phyloP scores from a whole-genome alignment of 1,140 invertebrate species.

The Scaptomyza graminum region DNA sequence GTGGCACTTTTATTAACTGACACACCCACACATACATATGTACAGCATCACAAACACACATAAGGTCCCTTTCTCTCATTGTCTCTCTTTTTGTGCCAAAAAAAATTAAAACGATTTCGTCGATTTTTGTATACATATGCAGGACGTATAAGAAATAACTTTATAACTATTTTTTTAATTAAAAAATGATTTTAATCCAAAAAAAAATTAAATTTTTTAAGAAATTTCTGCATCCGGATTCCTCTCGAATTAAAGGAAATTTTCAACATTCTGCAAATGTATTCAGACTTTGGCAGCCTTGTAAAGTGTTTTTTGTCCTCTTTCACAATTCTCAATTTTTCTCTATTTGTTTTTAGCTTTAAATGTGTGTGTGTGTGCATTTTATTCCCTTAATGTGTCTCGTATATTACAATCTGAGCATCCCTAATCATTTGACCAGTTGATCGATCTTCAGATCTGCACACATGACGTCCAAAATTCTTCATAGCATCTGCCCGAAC shows the following conservation, averaged over 20 bases:
- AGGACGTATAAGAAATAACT: neutral
- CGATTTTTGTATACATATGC: slow-evolving; percentile 22
- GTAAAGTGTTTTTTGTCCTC: slow-evolving; percentile 1
- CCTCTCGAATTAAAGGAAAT: too few relatives aligned
- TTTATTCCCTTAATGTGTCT: slow-evolving; percentile 45
- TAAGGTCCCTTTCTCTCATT: neutral
- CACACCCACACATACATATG: slow-evolving; percentile 13
- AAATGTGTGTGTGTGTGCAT: slow-evolving; percentile 20
- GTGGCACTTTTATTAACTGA: slow-evolving; percentile 35
- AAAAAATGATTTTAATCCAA: too few relatives aligned
- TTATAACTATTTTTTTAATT: too few relatives aligned
- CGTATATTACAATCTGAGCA: slow-evolving; percentile 47
- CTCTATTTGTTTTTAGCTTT: slow-evolving; percentile 31
- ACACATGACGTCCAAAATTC: slow-evolving; percentile 29
- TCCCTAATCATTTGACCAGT: slow-evolving; percentile 21
- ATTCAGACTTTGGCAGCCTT: neutral
- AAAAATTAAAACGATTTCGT: neutral
- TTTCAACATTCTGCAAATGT: slow-evolving; percentile 17
- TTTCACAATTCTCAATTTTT: slow-evolving; percentile 10
- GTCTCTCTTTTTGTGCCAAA: neutral
- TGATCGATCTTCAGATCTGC: slow-evolving; percentile 8
- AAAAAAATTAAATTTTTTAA: too few relatives aligned
- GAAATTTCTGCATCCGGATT: too few relatives aligned
- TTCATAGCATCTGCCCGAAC: slow-evolving; percentile 13
- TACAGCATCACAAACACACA: slow-evolving; percentile 9